Conservation (phyloP, 2,797 vertebrate species). For the Picus viridis region DNA sequence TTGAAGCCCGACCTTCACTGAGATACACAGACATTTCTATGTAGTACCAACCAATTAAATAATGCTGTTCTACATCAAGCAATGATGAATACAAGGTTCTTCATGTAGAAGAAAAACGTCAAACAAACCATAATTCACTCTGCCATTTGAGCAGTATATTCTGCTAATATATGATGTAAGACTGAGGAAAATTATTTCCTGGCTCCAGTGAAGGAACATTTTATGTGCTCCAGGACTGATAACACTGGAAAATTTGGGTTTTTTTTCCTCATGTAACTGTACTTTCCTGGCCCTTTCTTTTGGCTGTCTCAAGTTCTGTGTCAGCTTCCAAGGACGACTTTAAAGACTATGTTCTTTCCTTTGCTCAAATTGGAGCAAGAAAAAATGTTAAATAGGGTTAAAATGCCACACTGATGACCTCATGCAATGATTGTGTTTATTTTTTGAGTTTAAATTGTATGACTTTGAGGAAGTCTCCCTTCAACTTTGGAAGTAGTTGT, state of each 20-base stretch:
- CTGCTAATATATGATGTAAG: not conserved
- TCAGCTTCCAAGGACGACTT: not conserved
- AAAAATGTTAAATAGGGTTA: constrained; percentile 1
- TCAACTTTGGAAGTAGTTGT: not conserved
- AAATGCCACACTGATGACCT: not conserved
- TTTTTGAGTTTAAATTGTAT: not conserved
- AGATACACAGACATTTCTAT: not conserved
- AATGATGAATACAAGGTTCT: not conserved
- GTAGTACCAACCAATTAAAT: rapidly evolving
- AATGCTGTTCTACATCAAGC: not conserved
- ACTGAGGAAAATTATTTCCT: not conserved
- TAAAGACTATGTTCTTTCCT: not conserved
- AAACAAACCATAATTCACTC: not conserved
- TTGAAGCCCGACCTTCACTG: not conserved
- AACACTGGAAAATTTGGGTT: not conserved
- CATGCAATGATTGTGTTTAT: not conserved
- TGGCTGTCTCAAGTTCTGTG: not conserved
- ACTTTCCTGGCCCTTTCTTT: not conserved
- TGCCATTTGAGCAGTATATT: not conserved
- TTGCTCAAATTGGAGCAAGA: not conserved
- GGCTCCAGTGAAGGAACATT: not conserved
- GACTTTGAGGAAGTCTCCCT: not conserved
- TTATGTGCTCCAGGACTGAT: not conserved
- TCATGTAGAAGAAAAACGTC: not conserved
- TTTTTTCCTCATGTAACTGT: not conserved